phyloP scores from a whole-genome alignment of 2,888 invertebrate genomes.

The Chalcis sispes region DNA sequence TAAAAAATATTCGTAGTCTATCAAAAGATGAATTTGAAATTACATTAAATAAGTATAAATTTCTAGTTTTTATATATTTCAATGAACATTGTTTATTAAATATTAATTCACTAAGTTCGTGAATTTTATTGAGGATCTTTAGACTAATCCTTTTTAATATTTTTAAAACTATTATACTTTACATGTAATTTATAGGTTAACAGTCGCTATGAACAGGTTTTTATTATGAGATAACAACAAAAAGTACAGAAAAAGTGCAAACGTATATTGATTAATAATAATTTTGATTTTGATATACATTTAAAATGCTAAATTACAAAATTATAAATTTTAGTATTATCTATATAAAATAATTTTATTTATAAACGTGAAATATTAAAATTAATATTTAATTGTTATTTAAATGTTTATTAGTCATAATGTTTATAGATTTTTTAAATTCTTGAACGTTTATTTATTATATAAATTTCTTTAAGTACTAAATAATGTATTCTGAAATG shows the following conservation, averaged over 20 bases:
- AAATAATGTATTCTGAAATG: conserved; percentile 49
- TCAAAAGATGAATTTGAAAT: too few species aligned
- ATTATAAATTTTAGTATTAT: background rate
- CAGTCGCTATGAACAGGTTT: conserved; percentile 11
- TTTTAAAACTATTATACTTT: background rate
- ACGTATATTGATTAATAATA: conserved; percentile 7
- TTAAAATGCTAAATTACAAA: conserved; percentile 24
- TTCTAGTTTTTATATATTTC: too few species aligned
- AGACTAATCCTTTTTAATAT: too few species aligned
- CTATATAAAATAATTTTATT: conserved; percentile 2
- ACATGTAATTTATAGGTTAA: conserved; percentile 10
- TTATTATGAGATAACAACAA: conserved; percentile 24
- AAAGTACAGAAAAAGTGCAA: conserved; percentile 9
- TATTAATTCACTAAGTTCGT: too few species aligned
- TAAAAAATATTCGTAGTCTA: too few species aligned
- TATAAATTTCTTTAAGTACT: background rate
- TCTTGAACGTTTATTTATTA: background rate
- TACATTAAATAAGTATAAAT: too few species aligned
- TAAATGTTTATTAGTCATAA: background rate
- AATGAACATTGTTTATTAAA: too few species aligned
- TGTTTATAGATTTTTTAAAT: background rate
- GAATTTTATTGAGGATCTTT: too few species aligned
- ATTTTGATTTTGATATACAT: background rate
- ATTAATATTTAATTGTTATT: conserved; percentile 2
- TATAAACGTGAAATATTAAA: conserved; percentile 2